Evolutionary conservation across 2,888 invertebrate species (phyloP), one percentile per base, ranked within the genome.

Genomic region (Macrophya alboannulata): DNA sequence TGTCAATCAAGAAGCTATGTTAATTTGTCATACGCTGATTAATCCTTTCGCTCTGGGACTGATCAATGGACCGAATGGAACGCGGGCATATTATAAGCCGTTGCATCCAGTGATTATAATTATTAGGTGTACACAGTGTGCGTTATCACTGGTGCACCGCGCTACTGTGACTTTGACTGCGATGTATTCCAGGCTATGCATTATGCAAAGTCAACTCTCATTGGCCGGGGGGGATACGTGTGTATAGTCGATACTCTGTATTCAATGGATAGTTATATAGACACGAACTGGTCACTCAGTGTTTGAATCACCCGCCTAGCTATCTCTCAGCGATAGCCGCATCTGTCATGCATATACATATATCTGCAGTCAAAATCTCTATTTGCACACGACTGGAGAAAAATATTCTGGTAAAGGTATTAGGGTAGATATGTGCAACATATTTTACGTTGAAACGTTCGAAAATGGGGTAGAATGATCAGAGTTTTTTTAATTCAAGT

Each of bases 131-230:
- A 45, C 43, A 77, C 59, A 83, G 31, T 45, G 71, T 31, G 72
- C 37, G 72, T 71, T 71, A 55, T 65, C 86, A 83, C 86, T 77
- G 48, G 81, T 86, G 21, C 81, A 74, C 43, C 83, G 86, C 83
- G 85, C 85, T 85, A 86, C 84, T 86, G 86, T 86, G 86, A 85
- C 72, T 43, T 31, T 45, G 88, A 90, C 88, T 89, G 87, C 88
- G 88, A 90, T 90, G 89, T 88, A 91, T 89, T 88, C 90, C 89
- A 88, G 89, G 89, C 87, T 88, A 89, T 90, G 89, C 90, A 90
- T 90, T 90, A 90, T 90, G 90, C 90, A 91, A 88, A 88, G 89
- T 86, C 89, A 86, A 88, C 89, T 91, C 91, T 90, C 90, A 90
- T 91, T 90, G 90, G 90, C 89, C 87, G 88, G 89, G 86, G 86